Conservation (phyloP, 1,140 invertebrate species). For the Mylabris phalerata region DNA sequence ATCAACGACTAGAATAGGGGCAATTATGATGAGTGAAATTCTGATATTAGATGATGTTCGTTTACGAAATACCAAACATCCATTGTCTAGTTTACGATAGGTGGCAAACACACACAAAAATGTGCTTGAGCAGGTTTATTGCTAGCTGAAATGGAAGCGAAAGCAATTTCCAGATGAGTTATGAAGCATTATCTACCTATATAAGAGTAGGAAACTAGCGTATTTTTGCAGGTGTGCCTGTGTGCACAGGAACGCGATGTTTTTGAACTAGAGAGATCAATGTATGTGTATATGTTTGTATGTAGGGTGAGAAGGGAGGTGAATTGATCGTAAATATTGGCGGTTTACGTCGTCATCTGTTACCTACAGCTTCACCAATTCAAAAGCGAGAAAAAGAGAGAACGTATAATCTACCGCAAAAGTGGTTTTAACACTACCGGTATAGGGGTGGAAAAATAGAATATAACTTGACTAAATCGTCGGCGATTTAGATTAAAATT, state of each 20-base stretch:
- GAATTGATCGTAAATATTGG: constrained; percentile 42
- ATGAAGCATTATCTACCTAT: constrained; percentile 41
- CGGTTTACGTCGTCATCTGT: constrained; percentile 41
- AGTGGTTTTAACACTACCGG: too few species aligned
- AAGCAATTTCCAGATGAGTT: constrained; percentile 40
- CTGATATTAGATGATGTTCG: constrained; percentile 10
- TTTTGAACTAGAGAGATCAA: constrained; percentile 25
- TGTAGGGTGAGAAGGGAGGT: constrained; percentile 1
- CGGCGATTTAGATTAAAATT: too few species aligned
- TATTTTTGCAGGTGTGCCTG: constrained; percentile 39
- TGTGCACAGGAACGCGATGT: constrained; percentile 26
- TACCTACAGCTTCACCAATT: constrained; percentile 27
- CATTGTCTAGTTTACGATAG: constrained; percentile 37
- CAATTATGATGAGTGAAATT: too few species aligned
- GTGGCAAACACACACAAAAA: constrained; percentile 37
- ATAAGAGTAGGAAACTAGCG: constrained; percentile 35
- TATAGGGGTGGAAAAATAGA: too few species aligned
- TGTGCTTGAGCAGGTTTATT: constrained; percentile 39
- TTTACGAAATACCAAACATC: constrained; percentile 11
- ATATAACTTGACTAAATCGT: too few species aligned
- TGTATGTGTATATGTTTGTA: constrained; percentile 7
- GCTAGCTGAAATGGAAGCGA: constrained; percentile 39
- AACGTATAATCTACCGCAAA: background rate
- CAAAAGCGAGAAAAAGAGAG: constrained; percentile 6
- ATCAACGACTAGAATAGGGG: background rate